Evolutionary conservation across 2,888 invertebrate genomes (phyloP), one percentile per base, ranked within the genome.

Genomic region (Euspilapteryx auroguttella): DNA sequence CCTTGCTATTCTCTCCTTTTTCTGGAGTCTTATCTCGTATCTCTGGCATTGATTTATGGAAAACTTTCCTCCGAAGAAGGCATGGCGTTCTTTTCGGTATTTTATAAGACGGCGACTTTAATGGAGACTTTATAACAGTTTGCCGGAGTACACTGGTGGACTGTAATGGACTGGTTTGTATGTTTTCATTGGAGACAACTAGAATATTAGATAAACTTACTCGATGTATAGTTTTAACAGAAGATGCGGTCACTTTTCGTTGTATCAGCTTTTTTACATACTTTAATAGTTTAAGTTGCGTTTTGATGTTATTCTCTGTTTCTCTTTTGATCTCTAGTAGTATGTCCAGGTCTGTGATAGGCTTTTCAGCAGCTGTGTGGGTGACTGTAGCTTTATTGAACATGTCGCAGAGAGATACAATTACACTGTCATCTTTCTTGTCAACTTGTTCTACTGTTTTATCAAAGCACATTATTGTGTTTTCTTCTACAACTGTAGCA

Each of bases 401-500:
- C 37, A 64, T 39, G 25, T 73, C 56, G 44, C 68, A 69, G 2
- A 71, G 41, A 3, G 65, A 61, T 1, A 59, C 54, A 31, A 71
- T 64, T 1, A 57, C 56, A 47, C 56, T 66, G 24, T 69, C 68
- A 30, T 69, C 65, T n/a, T 9, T 47, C 9, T 44, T 48, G 6
- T 52, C 42, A 24, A 46, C 48, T 17, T 17, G 30, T 1, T 35
- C 31, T 3, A 49, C 34, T 2, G 45, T 36, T 36, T 57, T 56
- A 12, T 64, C 59, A 40, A 69, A 68, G 32, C 45, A 48, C 57
- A 59, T 63, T 12, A 69, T 62, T 10, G 69, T 65, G 35, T 63
- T 50, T 27, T 66, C 57, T 33, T 56, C 42, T n/a, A n/a, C n/a
- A 25, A 37, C 40, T 17, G 57, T 57, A 30, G 35, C 56, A 5